Evolutionary conservation across 2,888 invertebrate species (phyloP).

Genomic region (Pegoplata infirma): DNA sequence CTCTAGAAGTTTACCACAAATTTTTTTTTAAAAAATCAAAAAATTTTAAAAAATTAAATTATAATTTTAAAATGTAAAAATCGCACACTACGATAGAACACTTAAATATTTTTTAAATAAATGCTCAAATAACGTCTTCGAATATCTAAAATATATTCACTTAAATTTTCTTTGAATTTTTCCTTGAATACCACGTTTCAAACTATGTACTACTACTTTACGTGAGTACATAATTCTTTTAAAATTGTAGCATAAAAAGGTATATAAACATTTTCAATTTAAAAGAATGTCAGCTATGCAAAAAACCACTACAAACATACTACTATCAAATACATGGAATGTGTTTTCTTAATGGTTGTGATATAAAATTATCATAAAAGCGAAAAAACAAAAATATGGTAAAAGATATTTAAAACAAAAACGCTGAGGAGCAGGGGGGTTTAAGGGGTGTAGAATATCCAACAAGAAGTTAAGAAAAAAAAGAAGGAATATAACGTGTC

Average conservation of each 20-base stretch:
- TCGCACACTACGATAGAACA: no score
- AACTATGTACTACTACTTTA: no score
- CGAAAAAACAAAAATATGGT: neutral
- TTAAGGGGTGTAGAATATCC: neutral
- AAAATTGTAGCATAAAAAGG: neutral
- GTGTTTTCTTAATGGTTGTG: slow-evolving; percentile 28
- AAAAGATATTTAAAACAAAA: neutral
- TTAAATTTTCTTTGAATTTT: no score
- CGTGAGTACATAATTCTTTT: neutral
- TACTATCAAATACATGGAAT: slow-evolving; percentile 22
- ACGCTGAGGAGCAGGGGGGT: neutral
- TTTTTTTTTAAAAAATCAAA: no score
- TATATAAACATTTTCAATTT: neutral
- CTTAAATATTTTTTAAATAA: no score
- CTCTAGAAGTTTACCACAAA: no score
- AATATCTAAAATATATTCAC: no score
- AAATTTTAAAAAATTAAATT: no score
- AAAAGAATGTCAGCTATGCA: slow-evolving; percentile 8
- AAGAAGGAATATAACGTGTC: no score
- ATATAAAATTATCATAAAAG: slow-evolving; percentile 35
- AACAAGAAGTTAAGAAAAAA: neutral
- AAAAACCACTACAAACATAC: neutral
- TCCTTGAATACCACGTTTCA: no score
- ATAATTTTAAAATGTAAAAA: no score
- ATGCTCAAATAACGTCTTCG: no score